phyloP scores from a whole-genome alignment of 1,140 invertebrate genomes.

The Aphis gossypii region DNA sequence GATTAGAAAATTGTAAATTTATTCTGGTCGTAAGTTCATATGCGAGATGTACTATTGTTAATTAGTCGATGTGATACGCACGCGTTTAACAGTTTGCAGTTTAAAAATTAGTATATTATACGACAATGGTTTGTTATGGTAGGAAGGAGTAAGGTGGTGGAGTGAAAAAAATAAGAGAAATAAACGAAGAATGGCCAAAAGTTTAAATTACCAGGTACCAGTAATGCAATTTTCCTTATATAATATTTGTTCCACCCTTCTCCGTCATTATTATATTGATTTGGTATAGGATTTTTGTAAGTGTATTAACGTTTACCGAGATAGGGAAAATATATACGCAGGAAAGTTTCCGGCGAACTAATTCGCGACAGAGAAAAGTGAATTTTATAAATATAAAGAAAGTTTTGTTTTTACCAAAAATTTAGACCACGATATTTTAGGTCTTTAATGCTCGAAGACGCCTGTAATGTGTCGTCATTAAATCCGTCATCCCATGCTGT shows the following conservation, averaged over 20 bases:
- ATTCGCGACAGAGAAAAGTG: background rate
- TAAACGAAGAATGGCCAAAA: constrained; percentile 8
- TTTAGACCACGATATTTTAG: background rate
- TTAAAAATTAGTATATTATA: background rate
- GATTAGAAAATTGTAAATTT: background rate
- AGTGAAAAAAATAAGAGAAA: background rate
- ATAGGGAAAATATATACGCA: background rate
- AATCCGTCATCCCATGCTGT: background rate
- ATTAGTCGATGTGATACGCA: background rate
- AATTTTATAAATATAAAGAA: constrained; percentile 10
- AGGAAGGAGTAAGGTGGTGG: background rate
- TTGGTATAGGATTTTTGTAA: constrained; percentile 32
- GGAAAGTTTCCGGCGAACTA: background rate
- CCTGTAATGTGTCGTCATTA: background rate
- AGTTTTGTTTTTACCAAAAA: constrained; percentile 36
- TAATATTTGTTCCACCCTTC: constrained; percentile 8
- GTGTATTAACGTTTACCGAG: constrained; percentile 27
- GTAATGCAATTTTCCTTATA: constrained; percentile 38
- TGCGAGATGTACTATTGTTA: background rate
- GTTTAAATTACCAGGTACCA: constrained; percentile 10
- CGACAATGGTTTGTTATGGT: background rate
- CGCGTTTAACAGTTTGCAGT: background rate
- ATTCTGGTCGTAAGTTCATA: background rate
- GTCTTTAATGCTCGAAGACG: background rate
- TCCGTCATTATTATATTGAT: background rate